Evolutionary conservation across 2,113 vertebrate species (phyloP), one percentile per base, ranked within the genome.

Genomic region (Galbula dea): DNA sequence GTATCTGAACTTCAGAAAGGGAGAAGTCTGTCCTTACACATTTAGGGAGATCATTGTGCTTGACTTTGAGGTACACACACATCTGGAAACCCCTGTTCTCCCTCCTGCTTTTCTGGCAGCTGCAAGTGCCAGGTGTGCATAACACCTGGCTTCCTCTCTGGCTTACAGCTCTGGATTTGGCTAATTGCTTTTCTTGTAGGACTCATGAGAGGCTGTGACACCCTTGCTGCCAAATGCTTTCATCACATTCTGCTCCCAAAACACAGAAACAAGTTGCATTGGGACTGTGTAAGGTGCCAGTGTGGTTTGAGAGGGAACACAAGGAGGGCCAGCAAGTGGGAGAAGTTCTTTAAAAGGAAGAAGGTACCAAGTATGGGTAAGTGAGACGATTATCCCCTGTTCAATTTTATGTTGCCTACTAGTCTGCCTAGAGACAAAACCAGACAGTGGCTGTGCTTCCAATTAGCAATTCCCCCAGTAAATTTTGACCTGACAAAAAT

Each of bases 401-500:
- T 62, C 55, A 67, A 30, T 69, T 86, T 85, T 51, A 18, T 63
- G 22, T 91, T 84, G n/a, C 55, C 62, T 96, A 46, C 69, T 32
- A 43, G 69, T 90, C 45, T 86, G 77, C 79, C 66, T 86, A 61
- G 36, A 66, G 72, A 48, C 23, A 61, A 69, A 84, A 69, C 27
- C 41, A 81, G 62, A 17, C 39, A 59, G 24, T 67, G 57, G 29
- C 55, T 88, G 24, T 67, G 49, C 34, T 94, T 90, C 71, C 58
- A 86, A 68, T 95, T 90, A 93, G 17, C 58, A 58, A 89, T 52
- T 84, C 39, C 62, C 15, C 1, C 45, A 63, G 69, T 68, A 94
- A 63, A 61, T 75, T 79, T 52, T 96, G 93, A 94, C 72, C 73
- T 89, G 67, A 79, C 54, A 83, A 73, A 91, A 85, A 85, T 93